Evolutionary conservation across 2,113 vertebrate genomes (phyloP).

Genomic region (Melanotaenia duboulayi): DNA sequence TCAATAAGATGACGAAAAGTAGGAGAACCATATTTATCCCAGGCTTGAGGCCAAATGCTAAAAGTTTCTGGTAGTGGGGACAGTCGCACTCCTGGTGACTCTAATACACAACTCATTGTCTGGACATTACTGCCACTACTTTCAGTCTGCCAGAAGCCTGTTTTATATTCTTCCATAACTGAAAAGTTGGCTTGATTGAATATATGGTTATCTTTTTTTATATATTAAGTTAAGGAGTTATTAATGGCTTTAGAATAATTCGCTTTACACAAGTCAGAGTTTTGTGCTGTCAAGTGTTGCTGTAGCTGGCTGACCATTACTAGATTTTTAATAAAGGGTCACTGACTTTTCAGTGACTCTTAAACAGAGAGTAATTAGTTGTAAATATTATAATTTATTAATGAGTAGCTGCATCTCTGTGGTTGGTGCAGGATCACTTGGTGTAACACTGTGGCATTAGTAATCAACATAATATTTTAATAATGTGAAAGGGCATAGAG

Average conservation of each 20-base stretch:
- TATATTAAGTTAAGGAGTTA: background rate
- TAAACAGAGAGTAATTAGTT: too few species aligned
- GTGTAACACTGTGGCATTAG: too few species aligned
- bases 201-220: background rate
- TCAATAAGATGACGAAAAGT: slow-evolving; percentile 1
- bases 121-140: background rate
- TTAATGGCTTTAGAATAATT: background rate
- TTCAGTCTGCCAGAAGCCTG: background rate
- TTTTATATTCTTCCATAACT: background rate
- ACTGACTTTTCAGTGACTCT: too few species aligned
- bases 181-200: background rate
- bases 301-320: too few species aligned
- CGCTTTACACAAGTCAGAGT: too few species aligned
- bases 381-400: too few species aligned
- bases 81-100: background rate
- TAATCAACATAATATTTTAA: too few species aligned
- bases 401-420: too few species aligned
- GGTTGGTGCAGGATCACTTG: too few species aligned
- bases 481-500: too few species aligned
- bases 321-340: too few species aligned
- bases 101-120: background rate
- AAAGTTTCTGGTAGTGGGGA: slow-evolving; percentile 16
- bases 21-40: slow-evolving; percentile 22
- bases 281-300: too few species aligned
- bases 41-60: slow-evolving; percentile 21